Evolutionary conservation across 2,113 vertebrate species (phyloP).

Genomic region (Sylvia atricapilla): DNA sequence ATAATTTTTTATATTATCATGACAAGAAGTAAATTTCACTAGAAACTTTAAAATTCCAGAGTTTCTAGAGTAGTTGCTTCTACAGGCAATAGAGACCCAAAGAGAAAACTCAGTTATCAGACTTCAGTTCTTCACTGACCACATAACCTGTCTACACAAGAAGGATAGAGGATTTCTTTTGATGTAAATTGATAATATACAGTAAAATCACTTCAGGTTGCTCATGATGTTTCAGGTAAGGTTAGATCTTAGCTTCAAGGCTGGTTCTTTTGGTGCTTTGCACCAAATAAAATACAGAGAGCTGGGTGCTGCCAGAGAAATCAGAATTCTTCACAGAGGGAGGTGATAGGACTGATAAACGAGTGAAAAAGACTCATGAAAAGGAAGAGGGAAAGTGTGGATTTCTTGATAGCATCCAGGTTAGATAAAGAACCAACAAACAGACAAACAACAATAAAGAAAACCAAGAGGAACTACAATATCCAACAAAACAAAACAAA

Average conservation of each 20-base stretch:
- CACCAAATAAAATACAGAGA: background rate
- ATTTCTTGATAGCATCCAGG: background rate
- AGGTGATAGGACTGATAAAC: background rate
- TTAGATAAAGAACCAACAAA: background rate
- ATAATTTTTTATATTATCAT: background rate
- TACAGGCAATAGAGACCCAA: background rate
- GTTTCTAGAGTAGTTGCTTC: background rate
- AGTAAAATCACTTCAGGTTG: background rate
- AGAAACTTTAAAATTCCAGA: background rate
- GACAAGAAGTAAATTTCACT: background rate
- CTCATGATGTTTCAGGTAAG: background rate
- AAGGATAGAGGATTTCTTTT: background rate
- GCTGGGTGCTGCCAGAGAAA: background rate
- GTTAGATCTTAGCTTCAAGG: background rate
- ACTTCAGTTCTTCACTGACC: background rate
- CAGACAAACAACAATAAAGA: background rate
- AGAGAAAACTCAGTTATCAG: background rate
- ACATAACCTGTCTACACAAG: accelerated
- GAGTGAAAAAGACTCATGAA: background rate
- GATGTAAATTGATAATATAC: background rate
- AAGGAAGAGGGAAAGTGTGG: background rate
- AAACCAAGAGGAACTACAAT: background rate
- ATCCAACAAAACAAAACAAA: background rate
- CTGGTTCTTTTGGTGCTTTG: background rate
- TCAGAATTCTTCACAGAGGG: background rate